Evolutionary conservation across 2,113 vertebrate species (phyloP).

Genomic region (Xenopus laevis): DNA sequence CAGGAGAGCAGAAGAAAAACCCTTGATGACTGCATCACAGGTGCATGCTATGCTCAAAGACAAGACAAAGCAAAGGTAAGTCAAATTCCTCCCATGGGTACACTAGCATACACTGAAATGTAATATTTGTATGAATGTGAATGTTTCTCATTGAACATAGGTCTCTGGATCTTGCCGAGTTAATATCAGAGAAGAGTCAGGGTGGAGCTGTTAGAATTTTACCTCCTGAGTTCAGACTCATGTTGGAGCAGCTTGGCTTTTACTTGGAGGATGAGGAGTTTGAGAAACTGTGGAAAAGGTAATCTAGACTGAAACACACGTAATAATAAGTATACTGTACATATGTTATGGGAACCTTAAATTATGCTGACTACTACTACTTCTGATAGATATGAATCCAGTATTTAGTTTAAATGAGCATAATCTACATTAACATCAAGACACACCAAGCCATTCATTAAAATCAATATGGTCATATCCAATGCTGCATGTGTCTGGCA

Average conservation of each 20-base stretch:
- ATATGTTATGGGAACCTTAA: too few relatives aligned
- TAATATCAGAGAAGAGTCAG: conserved; percentile 33
- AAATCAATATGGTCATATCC: too few relatives aligned
- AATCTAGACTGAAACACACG: background rate
- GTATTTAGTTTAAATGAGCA: too few relatives aligned
- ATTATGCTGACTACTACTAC: too few relatives aligned
- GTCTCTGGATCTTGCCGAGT: conserved; percentile 48
- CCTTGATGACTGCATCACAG: conserved; percentile 38
- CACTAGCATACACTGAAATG: background rate
- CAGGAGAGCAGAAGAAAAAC: conserved; percentile 10
- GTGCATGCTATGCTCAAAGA: conserved; percentile 50
- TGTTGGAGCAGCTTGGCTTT: conserved; percentile 50
- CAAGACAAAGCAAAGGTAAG: conserved; percentile 42
- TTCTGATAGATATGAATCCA: too few relatives aligned
- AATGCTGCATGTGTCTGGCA: too few relatives aligned
- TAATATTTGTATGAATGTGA: background rate
- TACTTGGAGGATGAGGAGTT: conserved; percentile 51
- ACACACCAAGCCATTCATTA: too few relatives aligned
- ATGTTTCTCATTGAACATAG: conserved; percentile 30
- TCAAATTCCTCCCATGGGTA: background rate
- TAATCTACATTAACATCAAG: too few relatives aligned
- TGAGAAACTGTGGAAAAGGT: conserved; percentile 58
- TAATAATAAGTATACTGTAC: too few relatives aligned
- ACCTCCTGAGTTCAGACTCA: conserved; percentile 47
- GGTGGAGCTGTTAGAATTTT: conserved; percentile 47